Percentiles rank a stretch among this genome's conserved stretches.
These are phyloP conservation scores for Murina feae DNA, from an alignment of 2,113 vertebrate genomes.

Conservation along the genomic window DNA sequence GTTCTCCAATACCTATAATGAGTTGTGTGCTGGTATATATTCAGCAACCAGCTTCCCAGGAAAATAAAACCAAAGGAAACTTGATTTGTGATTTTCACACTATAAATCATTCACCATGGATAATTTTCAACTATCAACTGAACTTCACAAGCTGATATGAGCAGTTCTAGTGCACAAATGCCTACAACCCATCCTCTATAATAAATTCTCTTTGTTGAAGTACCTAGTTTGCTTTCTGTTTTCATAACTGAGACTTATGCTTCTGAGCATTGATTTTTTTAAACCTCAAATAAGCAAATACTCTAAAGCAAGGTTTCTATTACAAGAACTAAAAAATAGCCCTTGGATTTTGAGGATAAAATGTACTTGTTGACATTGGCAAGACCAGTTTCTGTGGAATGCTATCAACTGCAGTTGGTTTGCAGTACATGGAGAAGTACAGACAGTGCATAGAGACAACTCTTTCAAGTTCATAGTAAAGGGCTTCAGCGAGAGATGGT, in stretches of 20 bases:
- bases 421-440: neutral
- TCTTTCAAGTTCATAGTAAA: neutral
- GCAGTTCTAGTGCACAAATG: neutral
- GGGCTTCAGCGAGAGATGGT: neutral
- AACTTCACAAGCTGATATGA: neutral
- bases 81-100: neutral
- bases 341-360: neutral
- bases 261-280: neutral
- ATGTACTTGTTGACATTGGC: neutral
- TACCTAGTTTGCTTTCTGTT: neutral
- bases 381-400: neutral
- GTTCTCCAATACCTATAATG: neutral
- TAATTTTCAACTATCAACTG: neutral
- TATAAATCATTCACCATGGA: neutral
- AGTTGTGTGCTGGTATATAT: neutral
- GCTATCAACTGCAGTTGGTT: neutral
- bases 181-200: neutral
- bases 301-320: neutral
- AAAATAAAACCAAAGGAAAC: conserved; percentile 18
- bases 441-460: neutral
- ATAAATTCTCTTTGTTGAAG: neutral
- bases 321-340: neutral
- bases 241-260: neutral
- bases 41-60: neutral
- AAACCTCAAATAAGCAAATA: neutral